Evolutionary conservation across 2,888 invertebrate genomes (phyloP), one percentile per base, ranked within the genome.

Genomic region (Lasioglossum malachurum): DNA sequence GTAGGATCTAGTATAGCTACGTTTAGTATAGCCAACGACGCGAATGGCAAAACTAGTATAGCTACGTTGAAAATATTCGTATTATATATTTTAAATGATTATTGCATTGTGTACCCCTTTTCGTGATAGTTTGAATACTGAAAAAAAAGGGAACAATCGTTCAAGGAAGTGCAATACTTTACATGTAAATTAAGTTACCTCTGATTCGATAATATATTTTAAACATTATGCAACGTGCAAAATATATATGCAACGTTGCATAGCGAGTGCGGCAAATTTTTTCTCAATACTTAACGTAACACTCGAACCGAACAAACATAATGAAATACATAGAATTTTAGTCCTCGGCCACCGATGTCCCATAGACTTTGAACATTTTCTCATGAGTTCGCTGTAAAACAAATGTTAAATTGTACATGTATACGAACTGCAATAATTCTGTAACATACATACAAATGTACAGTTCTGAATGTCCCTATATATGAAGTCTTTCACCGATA

Each of bases 401-500:
- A 46, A 31, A 73, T 19, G 4, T 74, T 74, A 27, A 41, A 67
- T 76, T 77, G 23, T 77, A 64, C 27, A 35, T 27, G 78, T 78
- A 75, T 75, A 77, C 49, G 64, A 53, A 72, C 23, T 19, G 75
- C 75, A 82, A 83, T 71, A 75, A 75, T 71, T n/a, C 44, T 83
- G 79, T 84, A 85, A 79, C 19, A 76, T 85, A 57, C 76, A 64
- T 57, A 14, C 71, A 35, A 75, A 71, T 78, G 80, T 84, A 83
- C 78, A 86, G 73, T 77, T 86, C 53, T 74, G 35, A 86, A 77
- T 80, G 76, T 80, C 75, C 60, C 76, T 31, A 67, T 83, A 79
- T 72, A 75, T 83, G 71, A 83, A 83, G 83, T 85, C 85, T 86
- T 86, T 86, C 84, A 84, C 73, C 10, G 31, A 57, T 73, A 83